Evolutionary conservation across 2,888 invertebrate genomes (phyloP).

Genomic region (Melinopterus prodromus): DNA sequence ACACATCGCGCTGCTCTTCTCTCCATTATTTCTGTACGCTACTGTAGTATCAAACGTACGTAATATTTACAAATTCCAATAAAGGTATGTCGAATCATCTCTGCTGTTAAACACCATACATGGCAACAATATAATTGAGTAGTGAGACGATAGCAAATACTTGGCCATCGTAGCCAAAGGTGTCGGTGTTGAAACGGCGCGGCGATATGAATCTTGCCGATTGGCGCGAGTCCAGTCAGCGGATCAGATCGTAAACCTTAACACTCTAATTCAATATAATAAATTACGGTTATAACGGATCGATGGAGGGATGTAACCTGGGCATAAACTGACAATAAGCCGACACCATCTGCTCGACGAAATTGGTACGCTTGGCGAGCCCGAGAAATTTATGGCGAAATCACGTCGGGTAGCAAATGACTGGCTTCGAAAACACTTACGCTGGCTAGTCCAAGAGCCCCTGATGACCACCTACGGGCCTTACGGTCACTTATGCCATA

Average conservation of each 20-base stretch:
- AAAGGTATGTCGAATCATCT: too few species aligned
- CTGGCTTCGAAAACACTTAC: slow-evolving; percentile 11
- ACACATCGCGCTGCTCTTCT: too few species aligned
- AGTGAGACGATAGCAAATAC: too few species aligned
- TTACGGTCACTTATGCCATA: slow-evolving; percentile 4
- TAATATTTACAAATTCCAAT: too few species aligned
- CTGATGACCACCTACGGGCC: slow-evolving; percentile 4
- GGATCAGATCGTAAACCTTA: slow-evolving; percentile 14
- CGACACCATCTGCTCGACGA: slow-evolving; percentile 15
- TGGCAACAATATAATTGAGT: too few species aligned
- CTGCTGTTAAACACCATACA: too few species aligned
- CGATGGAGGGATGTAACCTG: slow-evolving; percentile 17
- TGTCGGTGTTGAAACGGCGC: too few species aligned
- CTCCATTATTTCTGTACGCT: too few species aligned
- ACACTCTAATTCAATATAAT: slow-evolving; percentile 22
- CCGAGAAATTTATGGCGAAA: slow-evolving; percentile 17
- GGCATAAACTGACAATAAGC: slow-evolving; percentile 13
- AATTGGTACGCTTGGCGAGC: slow-evolving; percentile 18
- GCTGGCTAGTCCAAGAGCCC: background rate
- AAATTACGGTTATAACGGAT: slow-evolving; percentile 13
- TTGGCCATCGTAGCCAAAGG: too few species aligned
- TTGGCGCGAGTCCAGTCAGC: background rate
- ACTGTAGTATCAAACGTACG: too few species aligned
- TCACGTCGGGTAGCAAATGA: slow-evolving; percentile 27
- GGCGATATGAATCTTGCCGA: too few species aligned